These are phyloP conservation scores for Cotesia congregata DNA, from an alignment of 2,888 invertebrate species.

Conservation along the genomic window DNA sequence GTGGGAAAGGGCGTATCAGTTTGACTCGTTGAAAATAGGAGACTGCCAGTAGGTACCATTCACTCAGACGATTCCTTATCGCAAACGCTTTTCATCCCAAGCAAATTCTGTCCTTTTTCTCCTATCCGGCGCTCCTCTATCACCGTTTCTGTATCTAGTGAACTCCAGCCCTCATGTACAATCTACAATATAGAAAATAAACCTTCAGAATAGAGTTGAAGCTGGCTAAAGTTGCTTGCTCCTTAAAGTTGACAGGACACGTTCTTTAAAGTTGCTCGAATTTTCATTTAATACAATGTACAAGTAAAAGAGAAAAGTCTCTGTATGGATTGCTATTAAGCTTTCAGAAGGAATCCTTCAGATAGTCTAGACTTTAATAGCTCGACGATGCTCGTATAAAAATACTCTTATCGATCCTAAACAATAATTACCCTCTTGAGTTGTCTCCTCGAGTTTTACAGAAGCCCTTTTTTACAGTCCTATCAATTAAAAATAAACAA, in stretches of 20 bases:
- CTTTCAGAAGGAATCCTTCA: background rate
- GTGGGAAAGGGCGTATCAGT: constrained; percentile 31
- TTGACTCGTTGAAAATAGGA: background rate
- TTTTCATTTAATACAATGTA: no score
- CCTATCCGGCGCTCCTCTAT: background rate
- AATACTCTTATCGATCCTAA: background rate
- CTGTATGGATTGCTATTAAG: background rate
- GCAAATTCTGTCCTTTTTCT: background rate
- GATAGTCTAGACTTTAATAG: background rate
- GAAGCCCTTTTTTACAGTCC: background rate
- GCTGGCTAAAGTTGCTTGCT: no score
- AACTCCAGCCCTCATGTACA: no score
- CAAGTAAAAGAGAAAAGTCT: background rate
- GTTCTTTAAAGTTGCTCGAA: no score
- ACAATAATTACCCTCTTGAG: background rate
- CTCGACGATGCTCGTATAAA: background rate
- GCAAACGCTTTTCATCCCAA: background rate
- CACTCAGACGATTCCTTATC: constrained; percentile 28
- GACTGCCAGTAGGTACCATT: constrained; percentile 12
- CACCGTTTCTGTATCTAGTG: no score
- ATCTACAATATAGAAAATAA: background rate
- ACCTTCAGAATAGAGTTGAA: background rate
- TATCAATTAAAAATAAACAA: background rate
- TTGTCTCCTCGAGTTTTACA: background rate
- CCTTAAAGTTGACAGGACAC: no score